Base-by-base conservation (phyloP, 1,140 invertebrate species). In the Drosophila serrata region DNA sequence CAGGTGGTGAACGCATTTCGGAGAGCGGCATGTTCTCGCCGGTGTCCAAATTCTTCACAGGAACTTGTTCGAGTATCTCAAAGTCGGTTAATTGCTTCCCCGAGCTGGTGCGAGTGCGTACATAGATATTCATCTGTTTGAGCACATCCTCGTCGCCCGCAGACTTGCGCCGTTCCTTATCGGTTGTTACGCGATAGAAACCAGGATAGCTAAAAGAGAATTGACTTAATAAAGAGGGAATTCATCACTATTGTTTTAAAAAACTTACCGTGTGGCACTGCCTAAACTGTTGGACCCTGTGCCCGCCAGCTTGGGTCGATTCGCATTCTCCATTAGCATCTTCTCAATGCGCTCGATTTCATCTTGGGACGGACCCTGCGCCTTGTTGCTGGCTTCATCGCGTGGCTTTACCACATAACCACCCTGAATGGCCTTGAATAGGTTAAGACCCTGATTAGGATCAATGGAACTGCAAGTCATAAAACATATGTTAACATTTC, bases 41-140 rank as follows among this genome's bases (percentile, higher is more conserved):
- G 6, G 98, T 99, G 93, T 99, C 98, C 74, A 99, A 93, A 93
- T 99, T 99, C 76, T 98, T 94, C 4, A 99, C 97, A 61, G 97
- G 97, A 65, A 98, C 96, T 94, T 98, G 96, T 92, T 98, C 97
- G 55, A 99, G 93, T 75, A 99, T 99, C 94, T 99, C 97, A 93
- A 97, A 95, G 93, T 98, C 97, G 13, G 96, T 96, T 31, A 97
- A 93, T 79, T 96, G 95, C 93, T 97, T 97, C 35, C 97, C 97
- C 46, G 97, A 97, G 91, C 97, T 96, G 12, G 97, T 97, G 67
- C 96, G 94, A 35, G 96, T 97, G 79, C 96, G 94, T 1, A 97
- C 96, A 91, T 95, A 95, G 93, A 96, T 95, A 79, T 96, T 96
- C 57, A 96, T 93, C 79, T 95, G 95, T 78, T 95, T 94, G 0